These are phyloP conservation scores for Germaria angustata DNA, from an alignment of 2,888 invertebrate genomes.

Conservation along the genomic window DNA sequence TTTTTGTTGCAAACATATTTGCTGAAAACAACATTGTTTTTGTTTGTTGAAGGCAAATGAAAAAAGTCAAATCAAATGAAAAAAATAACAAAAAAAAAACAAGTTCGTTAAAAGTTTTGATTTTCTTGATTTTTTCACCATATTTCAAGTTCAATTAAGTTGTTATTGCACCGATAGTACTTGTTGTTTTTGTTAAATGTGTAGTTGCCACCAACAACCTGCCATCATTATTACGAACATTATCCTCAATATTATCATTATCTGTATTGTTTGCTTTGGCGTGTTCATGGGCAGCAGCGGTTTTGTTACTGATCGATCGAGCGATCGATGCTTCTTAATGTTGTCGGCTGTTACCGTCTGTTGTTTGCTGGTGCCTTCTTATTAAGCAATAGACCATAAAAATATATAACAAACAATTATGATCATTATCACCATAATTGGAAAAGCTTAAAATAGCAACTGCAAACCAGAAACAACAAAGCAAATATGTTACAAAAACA, in stretches of 20 bases:
- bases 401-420: conserved; percentile 65
- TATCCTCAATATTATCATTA: conserved; percentile 39
- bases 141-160: conserved; percentile 66
- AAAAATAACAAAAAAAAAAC: conserved; percentile 29
- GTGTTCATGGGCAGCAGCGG: conserved; percentile 11
- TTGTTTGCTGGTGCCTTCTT: conserved; percentile 13
- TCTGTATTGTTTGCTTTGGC: conserved; percentile 28
- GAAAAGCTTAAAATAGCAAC: conserved; percentile 38
- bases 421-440: conserved; percentile 65
- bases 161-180: too few relatives aligned
- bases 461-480: too few relatives aligned
- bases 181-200: too few relatives aligned
- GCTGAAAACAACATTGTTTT: too few relatives aligned
- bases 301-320: background rate
- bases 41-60: background rate
- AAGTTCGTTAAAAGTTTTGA: conserved; percentile 51
- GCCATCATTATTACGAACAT: conserved; percentile 29
- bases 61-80: background rate
- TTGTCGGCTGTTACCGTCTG: conserved; percentile 1
- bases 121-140: conserved; percentile 43
- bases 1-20: background rate
- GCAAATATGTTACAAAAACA: conserved; percentile 3
- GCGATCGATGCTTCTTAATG: background rate
- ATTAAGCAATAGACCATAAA: conserved; percentile 60
- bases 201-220: conserved; percentile 37